Conservation (phyloP, 2,113 vertebrate species). For the Potamarius usumacintae region DNA sequence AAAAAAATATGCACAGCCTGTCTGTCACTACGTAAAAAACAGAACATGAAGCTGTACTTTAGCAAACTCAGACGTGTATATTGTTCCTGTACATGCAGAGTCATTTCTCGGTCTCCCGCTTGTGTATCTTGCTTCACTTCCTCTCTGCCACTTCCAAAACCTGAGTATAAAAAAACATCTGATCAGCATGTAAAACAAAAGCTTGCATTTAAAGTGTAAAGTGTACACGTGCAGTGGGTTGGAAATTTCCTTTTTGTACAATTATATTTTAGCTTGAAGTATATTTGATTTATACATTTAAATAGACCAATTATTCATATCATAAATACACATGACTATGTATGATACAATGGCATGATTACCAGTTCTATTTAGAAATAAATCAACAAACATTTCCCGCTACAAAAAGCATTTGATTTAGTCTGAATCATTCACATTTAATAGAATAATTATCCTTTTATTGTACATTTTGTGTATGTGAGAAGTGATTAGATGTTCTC, state of each 20-base stretch:
- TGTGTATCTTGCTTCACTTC: neutral
- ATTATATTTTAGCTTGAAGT: neutral
- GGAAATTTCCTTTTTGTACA: neutral
- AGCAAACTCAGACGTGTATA: neutral
- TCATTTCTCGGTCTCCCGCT: neutral
- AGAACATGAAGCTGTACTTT: no score
- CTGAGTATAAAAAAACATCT: neutral
- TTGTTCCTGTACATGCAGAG: neutral
- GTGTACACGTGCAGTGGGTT: neutral
- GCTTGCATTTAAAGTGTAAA: neutral
- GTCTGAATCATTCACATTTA: neutral
- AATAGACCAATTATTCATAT: neutral
- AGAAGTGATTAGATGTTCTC: neutral
- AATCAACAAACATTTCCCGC: neutral
- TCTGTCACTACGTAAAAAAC: neutral
- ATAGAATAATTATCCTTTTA: neutral
- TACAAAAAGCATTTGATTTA: neutral
- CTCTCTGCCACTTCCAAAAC: neutral
- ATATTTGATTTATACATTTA: neutral
- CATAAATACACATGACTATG: neutral
- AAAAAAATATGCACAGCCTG: neutral
- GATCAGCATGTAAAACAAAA: conserved; percentile 8
- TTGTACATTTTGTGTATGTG: neutral
- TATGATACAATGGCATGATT: neutral
- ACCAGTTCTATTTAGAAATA: neutral